phyloP scores from a whole-genome alignment of 2,797 vertebrate genomes.

The Rhabdophis nuchalis region DNA sequence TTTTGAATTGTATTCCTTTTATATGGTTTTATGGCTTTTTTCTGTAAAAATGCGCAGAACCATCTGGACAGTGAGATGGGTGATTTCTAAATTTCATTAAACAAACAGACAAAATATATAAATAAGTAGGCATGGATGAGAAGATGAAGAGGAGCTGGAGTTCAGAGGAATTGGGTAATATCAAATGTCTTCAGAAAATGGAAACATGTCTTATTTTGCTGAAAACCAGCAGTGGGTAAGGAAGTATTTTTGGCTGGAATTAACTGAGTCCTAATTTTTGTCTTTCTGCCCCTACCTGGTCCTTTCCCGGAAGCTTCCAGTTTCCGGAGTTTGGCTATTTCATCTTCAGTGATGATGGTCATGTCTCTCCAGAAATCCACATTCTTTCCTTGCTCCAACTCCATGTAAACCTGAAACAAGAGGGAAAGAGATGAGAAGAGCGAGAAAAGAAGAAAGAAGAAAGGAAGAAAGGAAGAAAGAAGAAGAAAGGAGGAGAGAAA shows the following conservation, averaged over 20 bases:
- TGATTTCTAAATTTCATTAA: neutral
- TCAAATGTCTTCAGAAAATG: neutral
- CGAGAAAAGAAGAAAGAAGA: neutral
- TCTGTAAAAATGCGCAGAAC: neutral
- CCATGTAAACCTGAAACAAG: constrained; percentile 88
- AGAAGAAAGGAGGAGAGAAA: no score
- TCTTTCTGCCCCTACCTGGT: constrained; percentile 70
- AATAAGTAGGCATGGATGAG: neutral
- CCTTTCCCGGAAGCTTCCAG: constrained; percentile 92
- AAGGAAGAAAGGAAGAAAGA: no score
- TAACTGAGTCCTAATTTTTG: rapidly evolving
- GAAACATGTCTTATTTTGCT: no score
- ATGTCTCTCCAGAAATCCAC: constrained; percentile 98
- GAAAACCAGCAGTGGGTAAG: neutral
- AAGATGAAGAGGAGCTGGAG: neutral
- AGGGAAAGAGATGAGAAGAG: neutral
- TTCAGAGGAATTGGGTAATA: neutral
- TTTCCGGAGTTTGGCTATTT: constrained; percentile 93
- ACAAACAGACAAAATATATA: neutral
- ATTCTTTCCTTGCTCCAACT: constrained; percentile 95
- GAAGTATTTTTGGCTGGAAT: no score
- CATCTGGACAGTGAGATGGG: neutral
- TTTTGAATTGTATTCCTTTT: neutral
- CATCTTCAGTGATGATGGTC: constrained; percentile 96
- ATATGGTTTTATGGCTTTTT: neutral